Evolutionary conservation across 2,888 invertebrate species (phyloP).

Genomic region (Chromoteleia sp.): DNA sequence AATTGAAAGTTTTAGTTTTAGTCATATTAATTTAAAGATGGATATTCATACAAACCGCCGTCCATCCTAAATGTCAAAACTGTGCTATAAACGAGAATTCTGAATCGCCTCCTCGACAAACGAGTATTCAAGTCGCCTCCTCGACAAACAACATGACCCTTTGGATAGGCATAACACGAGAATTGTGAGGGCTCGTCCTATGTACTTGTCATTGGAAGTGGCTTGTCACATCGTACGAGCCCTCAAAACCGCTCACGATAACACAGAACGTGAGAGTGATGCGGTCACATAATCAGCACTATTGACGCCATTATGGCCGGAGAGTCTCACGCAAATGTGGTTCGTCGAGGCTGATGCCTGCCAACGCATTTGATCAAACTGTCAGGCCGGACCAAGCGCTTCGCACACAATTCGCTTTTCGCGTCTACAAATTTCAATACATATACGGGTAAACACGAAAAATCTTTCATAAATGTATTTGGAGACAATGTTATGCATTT

Average conservation of each 20-base stretch:
- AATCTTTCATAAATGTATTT: conserved; percentile 2
- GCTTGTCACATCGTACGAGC: conserved; percentile 68
- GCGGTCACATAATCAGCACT: conserved; percentile 80
- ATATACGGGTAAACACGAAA: conserved; percentile 13
- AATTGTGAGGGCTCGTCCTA: conserved; percentile 53
- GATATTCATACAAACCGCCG: conserved; percentile 1
- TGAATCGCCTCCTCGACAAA: conserved; percentile 46
- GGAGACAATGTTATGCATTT: too few relatives aligned
- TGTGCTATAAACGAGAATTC: conserved; percentile 35
- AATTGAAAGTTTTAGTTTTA: too few relatives aligned
- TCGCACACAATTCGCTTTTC: conserved; percentile 41
- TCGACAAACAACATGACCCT: conserved; percentile 57
- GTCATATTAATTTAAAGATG: conserved; percentile 9
- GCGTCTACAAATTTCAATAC: conserved; percentile 40
- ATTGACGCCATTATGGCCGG: conserved; percentile 78
- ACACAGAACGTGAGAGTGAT: conserved; percentile 69
- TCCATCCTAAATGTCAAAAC: conserved; percentile 49
- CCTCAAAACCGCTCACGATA: conserved; percentile 71
- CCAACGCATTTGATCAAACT: conserved; percentile 61
- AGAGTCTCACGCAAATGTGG: conserved; percentile 68
- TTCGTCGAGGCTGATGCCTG: conserved; percentile 65
- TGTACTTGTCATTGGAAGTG: conserved; percentile 65
- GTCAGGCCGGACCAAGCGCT: conserved; percentile 45
- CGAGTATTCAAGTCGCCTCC: conserved; percentile 40
- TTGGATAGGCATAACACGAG: conserved; percentile 40